Evolutionary conservation across 92 coral and sea anemone species (phyloP), one percentile per base, ranked within the genome.

Genomic region (Epizoanthus scotinus): DNA sequence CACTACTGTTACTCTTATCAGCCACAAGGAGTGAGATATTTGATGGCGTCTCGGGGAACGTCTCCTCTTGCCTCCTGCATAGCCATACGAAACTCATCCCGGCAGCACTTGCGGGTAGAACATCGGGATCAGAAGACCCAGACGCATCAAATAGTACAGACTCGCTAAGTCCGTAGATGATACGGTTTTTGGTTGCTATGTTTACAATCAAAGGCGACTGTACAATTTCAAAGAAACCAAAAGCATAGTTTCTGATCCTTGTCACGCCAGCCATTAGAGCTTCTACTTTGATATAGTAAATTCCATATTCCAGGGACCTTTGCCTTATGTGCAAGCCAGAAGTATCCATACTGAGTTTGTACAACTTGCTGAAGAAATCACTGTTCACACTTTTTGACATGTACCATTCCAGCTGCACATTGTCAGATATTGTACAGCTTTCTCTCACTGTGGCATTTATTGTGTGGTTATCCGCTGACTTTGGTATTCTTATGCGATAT

Each of bases 41-140:
- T 13, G 9, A 31, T 20, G 59, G 12, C 18, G 38, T 34, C 25
- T 6, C 7, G 5, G 81, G 81, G 26, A 67, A 59, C 25, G 38
- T 28, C 7, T 75, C 81, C 17, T 3, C 17, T 38, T 59, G 55
- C 24, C 69, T 66, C 42, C 81, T 75, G 55, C 81, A 75, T 4
- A 75, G 9, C 81, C 81, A 75, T 40, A 36, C 17, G 44, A 75
- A 75, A 38, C 29, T 40, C 81, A 75, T 58, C 15, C 81, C 81
- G 22, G 59, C 57, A 58, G 34, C 14, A 10, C 67, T 75, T 75
- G 36, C 50, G 21, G 81, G 81, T 58, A 60, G 19, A 38, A 60
- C n/a, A 59, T 75, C 81, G 0, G 81, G 81, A 10, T 75, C 81
- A 75, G 61, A 36, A n/a, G 81, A 75, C 38, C 66, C 68, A 20